Conservation (phyloP, 30 jellyfish, hydroid and myxozoan genomes). For the Turritopsis rubra region DNA sequence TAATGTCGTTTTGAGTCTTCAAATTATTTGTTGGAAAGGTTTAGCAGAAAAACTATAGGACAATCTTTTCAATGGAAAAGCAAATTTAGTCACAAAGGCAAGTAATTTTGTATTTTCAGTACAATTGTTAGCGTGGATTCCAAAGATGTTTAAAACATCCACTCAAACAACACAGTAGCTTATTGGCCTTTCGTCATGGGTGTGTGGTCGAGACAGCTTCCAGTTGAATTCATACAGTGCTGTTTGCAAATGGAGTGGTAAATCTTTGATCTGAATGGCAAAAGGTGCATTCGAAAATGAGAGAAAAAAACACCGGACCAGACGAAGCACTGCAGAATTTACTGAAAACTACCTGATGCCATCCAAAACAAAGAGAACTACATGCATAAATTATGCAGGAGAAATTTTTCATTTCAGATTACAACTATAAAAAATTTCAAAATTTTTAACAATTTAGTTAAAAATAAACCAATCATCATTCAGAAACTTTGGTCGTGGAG, state of each 20-base stretch:
- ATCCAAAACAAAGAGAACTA: slow-evolving; percentile 13
- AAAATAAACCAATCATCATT: slow-evolving; percentile 40
- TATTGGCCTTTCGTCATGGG: background rate
- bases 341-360: slow-evolving; percentile 40
- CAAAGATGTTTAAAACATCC: no score
- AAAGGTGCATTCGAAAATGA: slow-evolving; percentile 15
- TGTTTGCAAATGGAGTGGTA: slow-evolving; percentile 4
- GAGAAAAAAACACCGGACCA: background rate
- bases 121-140: no score
- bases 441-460: slow-evolving; percentile 12
- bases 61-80: no score
- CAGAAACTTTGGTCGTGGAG: slow-evolving; percentile 43
- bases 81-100: no score
- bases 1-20: no score
- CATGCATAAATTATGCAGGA: background rate
- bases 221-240: slow-evolving; percentile 25
- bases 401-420: background rate
- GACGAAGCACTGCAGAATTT: slow-evolving; percentile 18
- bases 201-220: slow-evolving; percentile 18
- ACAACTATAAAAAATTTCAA: background rate
- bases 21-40: no score
- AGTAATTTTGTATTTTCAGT: no score
- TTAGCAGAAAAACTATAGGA: no score
- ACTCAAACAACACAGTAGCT: background rate
- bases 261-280: slow-evolving; percentile 36